Conservation (phyloP, 92 coral and sea anemone species). For the Palythoa caribaeorum region DNA sequence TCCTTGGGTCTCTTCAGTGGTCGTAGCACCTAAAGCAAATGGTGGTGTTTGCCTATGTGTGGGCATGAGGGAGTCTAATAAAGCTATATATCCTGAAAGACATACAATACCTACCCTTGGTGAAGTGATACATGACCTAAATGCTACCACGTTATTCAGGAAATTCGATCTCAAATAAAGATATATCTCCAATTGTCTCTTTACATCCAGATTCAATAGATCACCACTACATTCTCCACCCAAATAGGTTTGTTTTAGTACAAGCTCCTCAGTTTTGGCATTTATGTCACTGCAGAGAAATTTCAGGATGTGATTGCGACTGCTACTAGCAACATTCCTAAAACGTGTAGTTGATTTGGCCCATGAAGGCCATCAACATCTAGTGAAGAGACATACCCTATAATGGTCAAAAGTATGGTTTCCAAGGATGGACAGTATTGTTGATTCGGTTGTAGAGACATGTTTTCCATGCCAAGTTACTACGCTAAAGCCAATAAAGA, state of each 20-base stretch:
- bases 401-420: too few relatives aligned
- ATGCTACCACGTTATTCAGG: not conserved
- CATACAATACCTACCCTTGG: not conserved
- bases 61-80: not conserved
- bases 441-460: not conserved
- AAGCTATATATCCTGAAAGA: not conserved
- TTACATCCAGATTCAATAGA: not conserved
- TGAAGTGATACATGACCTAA: not conserved
- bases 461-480: not conserved
- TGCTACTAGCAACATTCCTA: not conserved
- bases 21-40: too few relatives aligned
- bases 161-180: too few relatives aligned
- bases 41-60: not conserved
- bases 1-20: too few relatives aligned
- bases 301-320: not conserved
- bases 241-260: not conserved
- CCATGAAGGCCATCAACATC: too few relatives aligned
- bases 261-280: not conserved
- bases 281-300: not conserved
- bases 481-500: not conserved
- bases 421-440: too few relatives aligned
- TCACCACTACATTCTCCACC: not conserved
- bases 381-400: too few relatives aligned
- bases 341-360: not conserved
- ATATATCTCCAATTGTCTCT: too few relatives aligned